Conservation (phyloP, 2,113 vertebrate species). For the Genyomyrus donnyi region DNA sequence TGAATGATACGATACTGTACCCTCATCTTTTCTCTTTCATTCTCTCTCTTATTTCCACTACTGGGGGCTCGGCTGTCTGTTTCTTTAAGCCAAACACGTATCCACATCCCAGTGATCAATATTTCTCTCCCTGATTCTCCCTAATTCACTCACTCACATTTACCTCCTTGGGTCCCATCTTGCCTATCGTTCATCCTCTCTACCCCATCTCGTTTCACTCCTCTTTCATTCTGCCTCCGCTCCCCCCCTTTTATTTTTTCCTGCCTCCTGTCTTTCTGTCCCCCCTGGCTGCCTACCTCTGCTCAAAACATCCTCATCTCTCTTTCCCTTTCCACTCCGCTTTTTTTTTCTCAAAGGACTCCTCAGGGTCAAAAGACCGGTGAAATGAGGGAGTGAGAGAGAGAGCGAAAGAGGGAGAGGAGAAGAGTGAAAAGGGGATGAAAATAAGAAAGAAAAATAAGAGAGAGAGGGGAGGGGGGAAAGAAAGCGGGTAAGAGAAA, state of each 20-base stretch:
- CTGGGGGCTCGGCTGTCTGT: slow-evolving; percentile 39
- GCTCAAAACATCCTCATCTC: slow-evolving; percentile 19
- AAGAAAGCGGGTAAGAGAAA: slow-evolving; percentile 30
- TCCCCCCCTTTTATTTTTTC: slow-evolving; percentile 22
- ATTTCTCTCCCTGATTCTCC: slow-evolving; percentile 44
- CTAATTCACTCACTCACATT: slow-evolving; percentile 28
- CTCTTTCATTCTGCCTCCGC: slow-evolving; percentile 20
- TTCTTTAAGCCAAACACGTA: slow-evolving; percentile 61
- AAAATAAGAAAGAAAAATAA: slow-evolving; percentile 32
- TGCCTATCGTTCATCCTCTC: slow-evolving; percentile 45
- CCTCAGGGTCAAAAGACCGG: slow-evolving; percentile 53
- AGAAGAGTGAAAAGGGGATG: slow-evolving; percentile 21
- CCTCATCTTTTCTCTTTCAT: slow-evolving; percentile 40
- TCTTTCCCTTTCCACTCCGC: neutral
- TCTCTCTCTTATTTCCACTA: slow-evolving; percentile 50
- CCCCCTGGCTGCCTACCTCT: slow-evolving; percentile 11
- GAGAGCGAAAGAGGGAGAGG: slow-evolving; percentile 25
- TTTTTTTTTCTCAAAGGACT: slow-evolving; percentile 39
- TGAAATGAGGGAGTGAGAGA: slow-evolving; percentile 34
- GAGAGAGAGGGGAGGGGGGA: slow-evolving; percentile 25
- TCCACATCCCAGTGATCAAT: slow-evolving; percentile 55
- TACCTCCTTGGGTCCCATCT: neutral
- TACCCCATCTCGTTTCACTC: slow-evolving; percentile 30
- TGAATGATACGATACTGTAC: slow-evolving; percentile 31
- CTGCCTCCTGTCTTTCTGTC: slow-evolving; percentile 13